These are phyloP conservation scores for Henricia sp. DNA, from an alignment of 53 echinoderm and acorn worm genomes.

Conservation along the genomic window DNA sequence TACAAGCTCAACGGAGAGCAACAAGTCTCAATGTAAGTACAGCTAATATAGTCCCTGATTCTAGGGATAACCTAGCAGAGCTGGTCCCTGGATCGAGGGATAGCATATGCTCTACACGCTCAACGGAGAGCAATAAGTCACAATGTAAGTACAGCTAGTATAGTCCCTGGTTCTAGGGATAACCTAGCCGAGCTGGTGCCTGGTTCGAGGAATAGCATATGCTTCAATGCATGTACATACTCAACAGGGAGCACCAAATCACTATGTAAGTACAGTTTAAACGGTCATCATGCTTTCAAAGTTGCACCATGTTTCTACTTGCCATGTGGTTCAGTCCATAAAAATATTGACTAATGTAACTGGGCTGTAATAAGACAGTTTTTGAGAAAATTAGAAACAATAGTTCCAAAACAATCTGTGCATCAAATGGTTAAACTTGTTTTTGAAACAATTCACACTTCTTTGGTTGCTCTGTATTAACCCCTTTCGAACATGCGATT, in stretches of 20 bases:
- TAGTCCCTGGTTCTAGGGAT: not conserved
- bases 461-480: too few species aligned
- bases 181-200: conserved; percentile 73
- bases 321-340: too few species aligned
- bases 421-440: too few species aligned
- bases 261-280: not conserved
- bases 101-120: conserved; percentile 59
- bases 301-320: too few species aligned
- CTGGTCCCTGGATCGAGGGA: conserved; percentile 66
- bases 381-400: too few species aligned
- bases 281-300: too few species aligned
- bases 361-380: too few species aligned
- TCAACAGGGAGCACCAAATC: conserved; percentile 47
- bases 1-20: conserved; percentile 56
- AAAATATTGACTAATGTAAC: too few species aligned
- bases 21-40: conserved; percentile 10
- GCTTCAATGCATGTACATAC: conserved; percentile 51
- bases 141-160: not conserved
- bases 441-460: too few species aligned
- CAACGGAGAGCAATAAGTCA: conserved; percentile 29
- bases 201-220: conserved; percentile 56
- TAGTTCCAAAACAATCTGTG: too few species aligned
- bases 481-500: too few species aligned
- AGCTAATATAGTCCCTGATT: not conserved
- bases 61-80: conserved; percentile 75